These are phyloP conservation scores for Eupelmus urozonus DNA, from an alignment of 2,888 invertebrate genomes.

Conservation along the genomic window DNA sequence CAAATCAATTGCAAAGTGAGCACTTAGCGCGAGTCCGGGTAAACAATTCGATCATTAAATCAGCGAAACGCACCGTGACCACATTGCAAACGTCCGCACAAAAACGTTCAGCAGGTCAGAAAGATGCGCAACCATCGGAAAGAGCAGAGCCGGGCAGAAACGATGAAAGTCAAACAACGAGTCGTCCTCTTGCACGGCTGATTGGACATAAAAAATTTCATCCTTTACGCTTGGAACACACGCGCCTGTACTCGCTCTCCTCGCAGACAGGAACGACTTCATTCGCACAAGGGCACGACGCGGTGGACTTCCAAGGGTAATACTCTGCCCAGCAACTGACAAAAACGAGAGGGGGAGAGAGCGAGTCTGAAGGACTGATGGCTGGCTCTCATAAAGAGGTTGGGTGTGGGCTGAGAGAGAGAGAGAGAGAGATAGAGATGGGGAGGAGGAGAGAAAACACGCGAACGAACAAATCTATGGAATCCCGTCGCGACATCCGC, in stretches of 20 bases:
- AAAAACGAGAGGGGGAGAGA: background rate
- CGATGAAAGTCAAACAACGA: conserved; percentile 13
- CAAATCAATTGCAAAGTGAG: too few relatives aligned
- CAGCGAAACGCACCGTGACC: too few relatives aligned
- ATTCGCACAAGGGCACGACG: conserved; percentile 2
- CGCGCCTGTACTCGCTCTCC: background rate
- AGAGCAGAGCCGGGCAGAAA: too few relatives aligned
- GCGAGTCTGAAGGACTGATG: background rate
- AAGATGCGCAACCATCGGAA: too few relatives aligned
- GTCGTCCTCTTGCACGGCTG: background rate
- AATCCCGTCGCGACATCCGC: conserved; percentile 64
- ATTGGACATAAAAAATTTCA: conserved; percentile 18
- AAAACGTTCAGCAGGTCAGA: too few relatives aligned
- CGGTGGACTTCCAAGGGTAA: background rate
- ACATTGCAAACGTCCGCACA: too few relatives aligned
- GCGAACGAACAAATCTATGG: conserved; percentile 64
- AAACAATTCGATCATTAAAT: too few relatives aligned
- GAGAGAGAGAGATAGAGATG: background rate
- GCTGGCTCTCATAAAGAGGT: background rate
- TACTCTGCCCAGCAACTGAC: background rate
- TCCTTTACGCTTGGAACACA: background rate
- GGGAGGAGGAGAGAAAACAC: conserved; percentile 35
- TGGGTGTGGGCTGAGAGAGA: background rate
- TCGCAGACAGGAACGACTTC: conserved; percentile 19
- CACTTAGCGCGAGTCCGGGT: too few relatives aligned